Evolutionary conservation across 1,140 invertebrate genomes (phyloP).

Genomic region (Araneus ventricosus): DNA sequence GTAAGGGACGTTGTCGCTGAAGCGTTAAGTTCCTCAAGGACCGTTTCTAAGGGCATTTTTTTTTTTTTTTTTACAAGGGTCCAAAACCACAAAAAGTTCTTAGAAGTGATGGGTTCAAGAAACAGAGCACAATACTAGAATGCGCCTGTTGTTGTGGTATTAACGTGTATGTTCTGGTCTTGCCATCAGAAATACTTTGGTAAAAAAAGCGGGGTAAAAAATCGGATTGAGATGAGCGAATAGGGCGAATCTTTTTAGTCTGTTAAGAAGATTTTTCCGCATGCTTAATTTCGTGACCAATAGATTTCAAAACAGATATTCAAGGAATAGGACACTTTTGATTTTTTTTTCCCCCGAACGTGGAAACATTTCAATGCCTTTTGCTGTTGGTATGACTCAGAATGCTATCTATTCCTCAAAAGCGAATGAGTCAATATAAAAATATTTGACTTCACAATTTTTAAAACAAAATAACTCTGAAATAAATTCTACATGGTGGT

Average conservation of each 20-base stretch:
- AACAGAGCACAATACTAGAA: neutral
- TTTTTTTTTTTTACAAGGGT: conserved; percentile 27
- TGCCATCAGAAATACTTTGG: neutral
- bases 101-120: neutral
- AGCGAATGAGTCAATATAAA: too few relatives aligned
- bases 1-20: neutral
- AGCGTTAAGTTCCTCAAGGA: conserved; percentile 49
- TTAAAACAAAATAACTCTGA: too few relatives aligned
- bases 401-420: too few relatives aligned
- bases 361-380: too few relatives aligned
- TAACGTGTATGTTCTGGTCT: neutral
- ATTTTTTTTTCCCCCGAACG: neutral
- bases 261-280: neutral
- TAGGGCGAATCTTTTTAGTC: neutral
- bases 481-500: too few relatives aligned
- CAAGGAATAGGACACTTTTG: too few relatives aligned
- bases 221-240: neutral
- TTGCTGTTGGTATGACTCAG: too few relatives aligned
- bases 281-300: neutral
- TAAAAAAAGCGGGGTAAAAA: neutral
- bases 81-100: neutral
- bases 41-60: conserved; percentile 53
- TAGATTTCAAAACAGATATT: neutral
- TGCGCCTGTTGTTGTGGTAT: neutral
- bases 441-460: too few relatives aligned